Evolutionary conservation across 2,113 vertebrate genomes (phyloP).

Genomic region (Benitochromis conjunctus): DNA sequence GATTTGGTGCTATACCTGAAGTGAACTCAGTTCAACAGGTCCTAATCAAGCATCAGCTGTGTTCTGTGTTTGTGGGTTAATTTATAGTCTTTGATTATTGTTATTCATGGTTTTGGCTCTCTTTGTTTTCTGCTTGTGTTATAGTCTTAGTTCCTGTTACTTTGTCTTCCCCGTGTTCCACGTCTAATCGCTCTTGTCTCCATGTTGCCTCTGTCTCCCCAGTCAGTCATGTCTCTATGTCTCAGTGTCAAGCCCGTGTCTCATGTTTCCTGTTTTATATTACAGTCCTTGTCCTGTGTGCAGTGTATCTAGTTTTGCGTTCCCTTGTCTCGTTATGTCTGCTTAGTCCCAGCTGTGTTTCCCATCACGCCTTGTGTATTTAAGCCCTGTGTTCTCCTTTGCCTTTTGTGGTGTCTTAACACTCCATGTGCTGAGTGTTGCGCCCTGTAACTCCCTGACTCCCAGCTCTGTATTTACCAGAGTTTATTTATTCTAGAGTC

Average conservation of each 20-base stretch:
- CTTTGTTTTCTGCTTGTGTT: background rate
- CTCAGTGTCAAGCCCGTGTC: background rate
- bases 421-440: background rate
- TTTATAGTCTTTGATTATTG: background rate
- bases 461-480: background rate
- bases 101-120: background rate
- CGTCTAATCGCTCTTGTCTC: background rate
- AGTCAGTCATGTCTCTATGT: background rate
- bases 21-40: background rate
- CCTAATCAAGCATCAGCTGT: background rate
- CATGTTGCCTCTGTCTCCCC: background rate
- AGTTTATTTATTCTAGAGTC: background rate
- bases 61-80: background rate
- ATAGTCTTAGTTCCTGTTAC: background rate
- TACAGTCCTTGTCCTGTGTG: fast-evolving
- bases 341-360: background rate
- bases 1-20: background rate
- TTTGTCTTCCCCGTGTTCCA: background rate
- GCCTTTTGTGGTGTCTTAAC: background rate
- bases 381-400: background rate
- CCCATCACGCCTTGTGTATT: background rate
- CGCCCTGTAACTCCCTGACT: fast-evolving
- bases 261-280: background rate
- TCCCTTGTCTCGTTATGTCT: background rate
- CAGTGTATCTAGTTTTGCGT: fast-evolving